A percentile compares a stretch with the other conserved stretches of the same genome.
Conservation (phyloP, 2,888 invertebrate genomes). For the Melikaiella ostensackeni region DNA sequence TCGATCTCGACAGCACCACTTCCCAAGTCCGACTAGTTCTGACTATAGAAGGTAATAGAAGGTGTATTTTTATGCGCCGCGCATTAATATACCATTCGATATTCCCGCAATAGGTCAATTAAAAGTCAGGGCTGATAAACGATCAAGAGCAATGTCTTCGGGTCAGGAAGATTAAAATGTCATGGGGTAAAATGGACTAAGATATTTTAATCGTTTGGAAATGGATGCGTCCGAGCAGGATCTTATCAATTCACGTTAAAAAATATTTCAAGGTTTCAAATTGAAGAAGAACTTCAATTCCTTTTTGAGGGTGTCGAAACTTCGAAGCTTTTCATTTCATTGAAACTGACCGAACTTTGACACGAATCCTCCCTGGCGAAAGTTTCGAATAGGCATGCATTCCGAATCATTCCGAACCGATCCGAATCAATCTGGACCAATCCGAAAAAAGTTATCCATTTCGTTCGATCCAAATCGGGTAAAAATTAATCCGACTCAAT, state of each 20-base stretch:
- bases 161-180: background rate
- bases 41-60: background rate
- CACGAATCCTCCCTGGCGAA: too few species aligned
- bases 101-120: constrained; percentile 41
- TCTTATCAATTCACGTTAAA: background rate
- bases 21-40: constrained; percentile 58
- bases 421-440: too few species aligned
- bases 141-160: constrained; percentile 16
- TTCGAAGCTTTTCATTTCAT: too few species aligned
- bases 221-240: background rate
- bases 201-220: background rate
- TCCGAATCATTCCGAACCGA: too few species aligned
- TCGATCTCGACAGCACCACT: constrained; percentile 56
- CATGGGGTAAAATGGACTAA: background rate
- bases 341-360: too few species aligned
- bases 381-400: too few species aligned
- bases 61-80: constrained; percentile 63
- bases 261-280: too few species aligned
- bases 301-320: too few species aligned
- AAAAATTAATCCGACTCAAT: too few species aligned
- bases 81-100: constrained; percentile 59
- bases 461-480: too few species aligned
- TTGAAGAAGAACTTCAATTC: too few species aligned
- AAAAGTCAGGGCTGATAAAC: constrained; percentile 37
- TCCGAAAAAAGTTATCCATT: too few species aligned